A percentile compares a stretch with the other conserved stretches of the same genome.
These are phyloP conservation scores for Bruchidius siliquastri DNA, from an alignment of 2,888 invertebrate species.

Conservation along the genomic window DNA sequence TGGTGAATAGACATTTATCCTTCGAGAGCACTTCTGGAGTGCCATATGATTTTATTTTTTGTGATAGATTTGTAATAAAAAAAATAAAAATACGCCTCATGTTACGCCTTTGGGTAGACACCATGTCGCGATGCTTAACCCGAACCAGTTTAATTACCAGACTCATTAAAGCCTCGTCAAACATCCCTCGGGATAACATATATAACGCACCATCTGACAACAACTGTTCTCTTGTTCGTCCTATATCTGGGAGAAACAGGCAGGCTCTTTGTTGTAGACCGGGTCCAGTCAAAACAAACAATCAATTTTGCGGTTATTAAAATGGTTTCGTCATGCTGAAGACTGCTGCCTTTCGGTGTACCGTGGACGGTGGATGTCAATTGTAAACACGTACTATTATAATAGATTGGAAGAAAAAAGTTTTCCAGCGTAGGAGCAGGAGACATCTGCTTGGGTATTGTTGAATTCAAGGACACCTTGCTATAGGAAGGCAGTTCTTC, in stretches of 20 bases:
- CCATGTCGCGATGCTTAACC: background rate
- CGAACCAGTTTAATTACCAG: background rate
- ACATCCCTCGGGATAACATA: background rate
- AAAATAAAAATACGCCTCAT: too few species aligned
- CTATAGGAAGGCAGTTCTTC: too few species aligned
- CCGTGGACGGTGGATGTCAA: background rate
- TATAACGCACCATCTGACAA: background rate
- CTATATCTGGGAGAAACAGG: background rate
- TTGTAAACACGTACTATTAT: background rate
- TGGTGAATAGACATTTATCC: too few species aligned
- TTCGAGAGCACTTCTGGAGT: too few species aligned
- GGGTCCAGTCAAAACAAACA: background rate
- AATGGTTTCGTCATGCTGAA: background rate
- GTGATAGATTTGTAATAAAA: too few species aligned
- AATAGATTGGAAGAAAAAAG: background rate
- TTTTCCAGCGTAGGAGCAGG: background rate
- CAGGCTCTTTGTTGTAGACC: background rate
- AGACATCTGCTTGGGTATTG: background rate
- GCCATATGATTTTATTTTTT: too few species aligned
- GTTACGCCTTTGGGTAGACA: background rate
- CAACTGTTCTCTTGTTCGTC: background rate
- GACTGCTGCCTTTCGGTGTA: background rate
- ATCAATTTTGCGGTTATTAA: background rate
- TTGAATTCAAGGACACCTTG: background rate
- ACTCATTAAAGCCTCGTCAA: background rate